Percentiles rank a stretch among this genome's conserved stretches.
Evolutionary conservation across 2,888 invertebrate genomes (phyloP).

Genomic region (Lamellibrachia columna): DNA sequence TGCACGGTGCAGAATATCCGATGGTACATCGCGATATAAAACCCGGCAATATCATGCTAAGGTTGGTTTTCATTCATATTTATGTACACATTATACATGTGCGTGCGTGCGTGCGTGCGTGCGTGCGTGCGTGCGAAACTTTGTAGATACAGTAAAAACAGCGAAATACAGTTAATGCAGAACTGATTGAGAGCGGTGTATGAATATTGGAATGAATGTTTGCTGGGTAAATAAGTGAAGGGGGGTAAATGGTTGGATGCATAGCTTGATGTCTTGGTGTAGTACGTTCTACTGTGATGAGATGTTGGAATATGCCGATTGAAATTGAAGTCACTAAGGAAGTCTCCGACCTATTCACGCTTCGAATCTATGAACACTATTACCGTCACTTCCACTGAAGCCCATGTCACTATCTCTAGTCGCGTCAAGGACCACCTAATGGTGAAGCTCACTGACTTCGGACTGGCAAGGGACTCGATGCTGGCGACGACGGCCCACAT

Average conservation of each 20-base stretch:
- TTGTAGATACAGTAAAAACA: no score
- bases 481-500: neutral
- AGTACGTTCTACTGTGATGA: neutral
- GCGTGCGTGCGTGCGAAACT: no score
- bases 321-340: neutral
- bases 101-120: neutral
- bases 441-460: conserved; percentile 24
- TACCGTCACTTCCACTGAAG: neutral
- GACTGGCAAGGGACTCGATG: neutral
- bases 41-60: conserved; percentile 16
- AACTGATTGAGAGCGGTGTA: neutral
- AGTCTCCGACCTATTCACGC: neutral
- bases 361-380: no score
- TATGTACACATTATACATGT: neutral
- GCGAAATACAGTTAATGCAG: no score
- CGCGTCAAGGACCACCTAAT: neutral
- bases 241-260: neutral
- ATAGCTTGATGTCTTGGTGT: neutral
- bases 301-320: neutral
- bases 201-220: neutral
- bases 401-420: neutral
- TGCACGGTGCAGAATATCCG: neutral
- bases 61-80: neutral
- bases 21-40: conserved; percentile 21
- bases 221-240: neutral